phyloP scores from a whole-genome alignment of 2,113 vertebrate species.

The Melanotaenia duboulayi region DNA sequence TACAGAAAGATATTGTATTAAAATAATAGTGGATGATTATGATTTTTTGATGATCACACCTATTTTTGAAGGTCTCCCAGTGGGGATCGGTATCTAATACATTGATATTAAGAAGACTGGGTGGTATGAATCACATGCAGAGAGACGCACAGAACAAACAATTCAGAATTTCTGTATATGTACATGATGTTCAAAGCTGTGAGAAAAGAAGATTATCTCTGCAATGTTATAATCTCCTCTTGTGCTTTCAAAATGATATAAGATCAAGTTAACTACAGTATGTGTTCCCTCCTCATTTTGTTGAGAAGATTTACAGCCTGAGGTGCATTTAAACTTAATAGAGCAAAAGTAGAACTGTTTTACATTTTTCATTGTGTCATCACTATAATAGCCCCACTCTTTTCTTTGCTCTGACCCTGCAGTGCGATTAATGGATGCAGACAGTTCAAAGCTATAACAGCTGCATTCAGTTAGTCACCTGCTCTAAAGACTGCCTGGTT shows the following conservation, averaged over 20 bases:
- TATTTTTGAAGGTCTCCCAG: neutral
- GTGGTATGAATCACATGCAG: neutral
- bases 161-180: conserved; percentile 16
- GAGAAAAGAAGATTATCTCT: conserved; percentile 23
- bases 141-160: neutral
- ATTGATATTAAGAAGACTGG: neutral
- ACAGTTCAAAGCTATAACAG: conserved; percentile 48
- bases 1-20: neutral
- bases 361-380: conserved; percentile 8
- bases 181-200: conserved; percentile 8
- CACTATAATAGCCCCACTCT: conserved; percentile 39
- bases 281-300: neutral
- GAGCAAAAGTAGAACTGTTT: neutral
- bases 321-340: neutral
- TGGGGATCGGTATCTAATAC: neutral
- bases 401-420: conserved; percentile 33
- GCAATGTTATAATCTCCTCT: conserved; percentile 9
- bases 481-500: conserved; percentile 51
- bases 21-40: no score
- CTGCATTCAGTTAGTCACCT: conserved; percentile 44
- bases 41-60: no score
- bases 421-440: conserved; percentile 43
- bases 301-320: neutral
- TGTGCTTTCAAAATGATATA: conserved; percentile 1
- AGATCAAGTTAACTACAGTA: neutral